Percentiles rank a stretch among this genome's conserved stretches.
Evolutionary conservation across 2,113 vertebrate species (phyloP).

Genomic region (Rhynchopsitta pachyrhyncha): DNA sequence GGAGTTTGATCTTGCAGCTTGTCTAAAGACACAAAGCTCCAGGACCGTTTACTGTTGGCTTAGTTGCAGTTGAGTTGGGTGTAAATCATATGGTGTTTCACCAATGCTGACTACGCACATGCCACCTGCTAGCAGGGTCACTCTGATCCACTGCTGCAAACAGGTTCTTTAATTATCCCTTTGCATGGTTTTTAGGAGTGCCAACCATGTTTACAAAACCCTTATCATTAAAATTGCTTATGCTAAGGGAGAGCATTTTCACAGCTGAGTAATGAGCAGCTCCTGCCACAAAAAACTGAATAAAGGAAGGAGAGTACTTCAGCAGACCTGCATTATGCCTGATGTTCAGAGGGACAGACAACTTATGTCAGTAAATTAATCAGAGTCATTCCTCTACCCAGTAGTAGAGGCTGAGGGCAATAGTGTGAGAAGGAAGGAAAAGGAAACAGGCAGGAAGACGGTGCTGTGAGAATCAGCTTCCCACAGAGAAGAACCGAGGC

Average conservation of each 20-base stretch:
- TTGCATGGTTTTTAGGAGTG: neutral
- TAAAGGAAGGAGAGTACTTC: neutral
- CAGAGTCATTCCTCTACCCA: neutral
- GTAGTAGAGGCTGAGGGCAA: neutral
- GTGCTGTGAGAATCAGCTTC: neutral
- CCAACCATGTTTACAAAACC: neutral
- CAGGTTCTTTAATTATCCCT: neutral
- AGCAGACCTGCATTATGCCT: neutral
- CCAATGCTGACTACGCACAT: neutral
- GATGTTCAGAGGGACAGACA: neutral
- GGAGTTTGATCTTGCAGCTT: neutral
- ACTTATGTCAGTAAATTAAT: neutral
- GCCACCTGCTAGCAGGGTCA: neutral
- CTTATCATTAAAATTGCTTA: neutral
- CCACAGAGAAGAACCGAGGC: neutral
- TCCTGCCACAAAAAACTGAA: neutral
- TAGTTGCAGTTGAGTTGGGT: neutral
- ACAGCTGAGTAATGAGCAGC: neutral
- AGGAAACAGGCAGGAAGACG: neutral
- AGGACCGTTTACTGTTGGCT: neutral
- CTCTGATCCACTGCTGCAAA: neutral
- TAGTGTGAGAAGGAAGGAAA: neutral
- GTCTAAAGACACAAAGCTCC: neutral
- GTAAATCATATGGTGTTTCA: neutral
- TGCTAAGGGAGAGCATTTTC: neutral